These are phyloP conservation scores for Choloepus didactylus DNA, from an alignment of 2,797 vertebrate genomes.

Conservation along the genomic window DNA sequence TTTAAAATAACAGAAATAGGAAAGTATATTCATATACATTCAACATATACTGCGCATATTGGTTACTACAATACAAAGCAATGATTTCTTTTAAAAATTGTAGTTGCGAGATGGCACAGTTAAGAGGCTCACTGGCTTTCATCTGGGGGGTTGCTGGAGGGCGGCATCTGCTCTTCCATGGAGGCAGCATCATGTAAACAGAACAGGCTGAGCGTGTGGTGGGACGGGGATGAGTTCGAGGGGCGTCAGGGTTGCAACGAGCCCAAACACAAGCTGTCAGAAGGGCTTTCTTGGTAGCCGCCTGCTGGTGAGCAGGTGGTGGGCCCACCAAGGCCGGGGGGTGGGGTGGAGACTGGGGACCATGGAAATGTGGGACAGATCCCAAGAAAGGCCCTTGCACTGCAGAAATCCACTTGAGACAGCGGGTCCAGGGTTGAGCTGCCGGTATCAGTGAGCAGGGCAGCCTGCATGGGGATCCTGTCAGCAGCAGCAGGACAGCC, in stretches of 20 bases:
- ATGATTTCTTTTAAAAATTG: slow-evolving; percentile 84
- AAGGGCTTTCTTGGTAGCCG: slow-evolving; percentile 55
- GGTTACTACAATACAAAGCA: slow-evolving; percentile 91
- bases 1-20: slow-evolving; percentile 90
- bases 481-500: slow-evolving; percentile 73
- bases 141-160: slow-evolving; percentile 62
- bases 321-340: background rate
- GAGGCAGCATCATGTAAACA: slow-evolving; percentile 85
- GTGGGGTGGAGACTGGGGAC: background rate
- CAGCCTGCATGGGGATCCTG: background rate
- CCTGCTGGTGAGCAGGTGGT: slow-evolving; percentile 7
- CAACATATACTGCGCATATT: slow-evolving; percentile 89
- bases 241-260: background rate
- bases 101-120: slow-evolving; percentile 85
- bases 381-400: slow-evolving; percentile 28
- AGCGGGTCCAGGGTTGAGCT: slow-evolving; percentile 34
- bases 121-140: slow-evolving; percentile 76
- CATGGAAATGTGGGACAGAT: background rate
- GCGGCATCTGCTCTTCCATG: slow-evolving; percentile 77
- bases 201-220: slow-evolving; percentile 76
- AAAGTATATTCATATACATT: slow-evolving; percentile 91
- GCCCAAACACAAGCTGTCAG: slow-evolving; percentile 45
- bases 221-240: background rate
- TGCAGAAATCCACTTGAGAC: slow-evolving; percentile 44
- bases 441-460: slow-evolving; percentile 37